phyloP scores from a whole-genome alignment of 2,113 vertebrate species.

The Nesoenas mayeri region DNA sequence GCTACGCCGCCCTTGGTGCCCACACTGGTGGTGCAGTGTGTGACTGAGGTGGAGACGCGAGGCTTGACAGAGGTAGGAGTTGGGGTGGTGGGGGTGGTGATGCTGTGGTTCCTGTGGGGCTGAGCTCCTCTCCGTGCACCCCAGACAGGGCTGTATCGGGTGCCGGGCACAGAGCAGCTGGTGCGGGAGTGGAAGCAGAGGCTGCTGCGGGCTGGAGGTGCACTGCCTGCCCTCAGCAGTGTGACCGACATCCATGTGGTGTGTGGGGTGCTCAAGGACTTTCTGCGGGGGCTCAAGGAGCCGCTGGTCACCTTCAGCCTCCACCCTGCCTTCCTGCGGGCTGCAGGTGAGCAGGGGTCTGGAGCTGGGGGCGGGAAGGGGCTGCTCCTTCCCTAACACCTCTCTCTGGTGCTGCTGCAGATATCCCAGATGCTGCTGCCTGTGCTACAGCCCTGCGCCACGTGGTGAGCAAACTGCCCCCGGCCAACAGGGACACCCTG shows the following conservation, averaged over 20 bases:
- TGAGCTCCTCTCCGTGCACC: not conserved
- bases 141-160: conserved; percentile 84
- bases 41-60: conserved; percentile 82
- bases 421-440: conserved; percentile 70
- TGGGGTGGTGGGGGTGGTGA: rapidly evolving
- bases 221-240: conserved; percentile 31
- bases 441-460: conserved; percentile 63
- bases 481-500: conserved; percentile 81
- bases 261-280: conserved; percentile 87
- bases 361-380: not conserved
- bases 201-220: conserved; percentile 66
- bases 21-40: conserved; percentile 77
- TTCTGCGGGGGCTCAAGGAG: conserved; percentile 83
- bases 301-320: conserved; percentile 85
- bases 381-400: not conserved
- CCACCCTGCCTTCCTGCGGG: conserved; percentile 80
- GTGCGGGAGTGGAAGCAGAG: conserved; percentile 81
- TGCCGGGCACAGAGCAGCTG: conserved; percentile 77
- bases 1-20: conserved; percentile 72
- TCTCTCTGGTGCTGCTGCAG: conserved; percentile 29
- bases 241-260: conserved; percentile 84
- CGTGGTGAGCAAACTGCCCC: conserved; percentile 77
- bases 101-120: rapidly evolving
- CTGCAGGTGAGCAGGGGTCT: conserved; percentile 68
- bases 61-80: conserved; percentile 80